Percentiles rank a stretch among this genome's conserved stretches.
These are phyloP conservation scores for Bradypus variegatus DNA, from an alignment of 2,797 vertebrate genomes.

Conservation along the genomic window DNA sequence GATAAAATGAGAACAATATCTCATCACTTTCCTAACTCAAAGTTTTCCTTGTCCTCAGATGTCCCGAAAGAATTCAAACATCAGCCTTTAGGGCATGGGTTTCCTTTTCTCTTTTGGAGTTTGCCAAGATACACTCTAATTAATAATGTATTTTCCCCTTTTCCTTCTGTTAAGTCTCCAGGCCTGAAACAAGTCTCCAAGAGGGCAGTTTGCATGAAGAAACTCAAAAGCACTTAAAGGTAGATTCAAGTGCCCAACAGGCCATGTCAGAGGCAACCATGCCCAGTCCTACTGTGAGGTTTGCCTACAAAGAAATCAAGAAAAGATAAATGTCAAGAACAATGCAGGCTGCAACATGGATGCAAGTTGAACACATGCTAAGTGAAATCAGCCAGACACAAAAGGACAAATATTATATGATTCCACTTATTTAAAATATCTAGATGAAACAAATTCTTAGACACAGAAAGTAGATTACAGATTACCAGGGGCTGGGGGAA, in stretches of 20 bases:
- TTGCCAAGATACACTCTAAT: neutral
- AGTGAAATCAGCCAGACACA: too few relatives aligned
- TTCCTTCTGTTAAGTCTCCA: neutral
- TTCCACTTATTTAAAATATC: too few relatives aligned
- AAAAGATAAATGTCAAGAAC: neutral
- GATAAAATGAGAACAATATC: constrained; percentile 2
- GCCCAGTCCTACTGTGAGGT: neutral
- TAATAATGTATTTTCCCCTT: neutral
- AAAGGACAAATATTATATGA: too few relatives aligned
- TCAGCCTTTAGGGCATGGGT: neutral
- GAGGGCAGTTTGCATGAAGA: neutral
- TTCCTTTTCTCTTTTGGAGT: neutral
- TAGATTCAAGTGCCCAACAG: neutral
- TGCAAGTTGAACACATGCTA: too few relatives aligned
- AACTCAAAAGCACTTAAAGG: neutral
- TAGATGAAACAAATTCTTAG: too few relatives aligned
- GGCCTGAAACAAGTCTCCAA: neutral
- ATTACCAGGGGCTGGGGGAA: too few relatives aligned
- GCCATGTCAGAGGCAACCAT: neutral
- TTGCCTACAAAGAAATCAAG: neutral
- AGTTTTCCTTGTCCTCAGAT: neutral
- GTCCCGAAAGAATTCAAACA: neutral
- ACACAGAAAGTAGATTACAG: too few relatives aligned
- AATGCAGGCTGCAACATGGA: too few relatives aligned
- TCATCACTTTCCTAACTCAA: constrained; percentile 18